Percentiles rank a stretch among this genome's conserved stretches.
Evolutionary conservation across 2,797 vertebrate species (phyloP).

Genomic region (Protonibea diacanthus): DNA sequence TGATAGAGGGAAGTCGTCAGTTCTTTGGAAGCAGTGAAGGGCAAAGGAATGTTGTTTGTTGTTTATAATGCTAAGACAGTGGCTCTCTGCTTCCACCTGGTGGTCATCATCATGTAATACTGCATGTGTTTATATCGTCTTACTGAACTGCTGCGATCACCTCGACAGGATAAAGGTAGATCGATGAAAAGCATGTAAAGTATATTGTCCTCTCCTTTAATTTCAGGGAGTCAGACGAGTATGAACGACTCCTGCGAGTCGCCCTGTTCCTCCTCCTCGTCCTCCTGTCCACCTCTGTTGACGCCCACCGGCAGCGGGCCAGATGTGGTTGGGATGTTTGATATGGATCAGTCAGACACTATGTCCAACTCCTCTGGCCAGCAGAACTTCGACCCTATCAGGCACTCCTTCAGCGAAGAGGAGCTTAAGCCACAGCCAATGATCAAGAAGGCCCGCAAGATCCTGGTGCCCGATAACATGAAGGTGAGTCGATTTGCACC

Average conservation of each 20-base stretch:
- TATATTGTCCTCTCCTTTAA: conserved; percentile 18
- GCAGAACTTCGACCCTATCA: conserved; percentile 90
- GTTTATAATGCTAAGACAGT: conserved; percentile 27
- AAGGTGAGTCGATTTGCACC: conserved; percentile 84
- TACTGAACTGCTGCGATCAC: not conserved
- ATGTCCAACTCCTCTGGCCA: conserved; percentile 88
- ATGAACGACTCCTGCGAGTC: conserved; percentile 84
- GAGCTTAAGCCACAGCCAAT: conserved; percentile 95
- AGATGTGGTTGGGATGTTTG: conserved; percentile 89
- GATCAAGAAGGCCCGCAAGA: conserved; percentile 95
- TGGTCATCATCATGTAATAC: conserved; percentile 51
- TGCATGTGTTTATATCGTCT: conserved; percentile 27
- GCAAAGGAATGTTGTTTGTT: conserved; percentile 60
- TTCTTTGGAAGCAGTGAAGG: conserved; percentile 40
- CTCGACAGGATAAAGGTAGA: not conserved
- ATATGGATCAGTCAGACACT: conserved; percentile 89
- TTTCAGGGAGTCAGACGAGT: conserved; percentile 81
- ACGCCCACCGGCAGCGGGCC: conserved; percentile 76
- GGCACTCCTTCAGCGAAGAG: conserved; percentile 91
- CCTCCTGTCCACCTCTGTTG: conserved; percentile 84
- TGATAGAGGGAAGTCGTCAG: conserved; percentile 25
- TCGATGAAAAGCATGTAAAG: not conserved
- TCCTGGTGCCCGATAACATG: conserved; percentile 91
- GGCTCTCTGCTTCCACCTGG: conserved; percentile 74
- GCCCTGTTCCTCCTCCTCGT: conserved; percentile 81